Evolutionary conservation across 2,888 invertebrate species (phyloP), one percentile per base, ranked within the genome.

Genomic region (Pristionchus maxplancki): DNA sequence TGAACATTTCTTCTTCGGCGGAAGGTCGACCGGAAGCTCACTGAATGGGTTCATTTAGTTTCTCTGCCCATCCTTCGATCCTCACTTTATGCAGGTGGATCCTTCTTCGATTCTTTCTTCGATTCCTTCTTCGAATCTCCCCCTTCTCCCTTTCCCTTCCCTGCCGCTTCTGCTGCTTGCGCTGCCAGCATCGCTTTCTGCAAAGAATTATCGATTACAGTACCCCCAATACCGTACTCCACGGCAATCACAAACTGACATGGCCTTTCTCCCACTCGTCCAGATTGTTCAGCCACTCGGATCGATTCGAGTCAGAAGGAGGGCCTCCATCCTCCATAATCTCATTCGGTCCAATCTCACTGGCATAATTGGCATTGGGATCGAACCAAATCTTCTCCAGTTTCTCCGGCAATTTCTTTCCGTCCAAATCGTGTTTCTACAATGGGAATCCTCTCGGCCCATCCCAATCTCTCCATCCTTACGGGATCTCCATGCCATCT

Each of bases 401-500:
- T 20, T 17, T 37, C 71, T 71, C 37, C 71, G 37, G 37, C 37
- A 37, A 20, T 37, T 71, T 37, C 71, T 37, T 37, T 15, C 37
- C 37, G 11, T 37, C 71, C 8, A 20, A 40, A 5, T 37, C 37
- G 37, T 71, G 71, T 3, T 37, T 34, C 71, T 71, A 17, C 1
- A 71, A 37, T 20, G 71, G 34, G 9, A 34, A 17, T 11, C 15
- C 20, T 50, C 20, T 20, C 15, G 20, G 50, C 15, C 13, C 50
- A 50, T 9, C 50, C 15, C 20, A 50, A 50, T 48, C 48, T 48
- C 48, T 48, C 48, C 11, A 50, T 50, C 50, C 71, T 17, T 20
- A 71, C 71, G 20, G 71, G 71, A 20, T 34, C 37, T 71, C 71
- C 71, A 37, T 71, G 71, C 71, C 71, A 71, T 71, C 71, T 71